These are phyloP conservation scores for Struthidea cinerea DNA, from an alignment of 2,113 vertebrate species.

Conservation along the genomic window DNA sequence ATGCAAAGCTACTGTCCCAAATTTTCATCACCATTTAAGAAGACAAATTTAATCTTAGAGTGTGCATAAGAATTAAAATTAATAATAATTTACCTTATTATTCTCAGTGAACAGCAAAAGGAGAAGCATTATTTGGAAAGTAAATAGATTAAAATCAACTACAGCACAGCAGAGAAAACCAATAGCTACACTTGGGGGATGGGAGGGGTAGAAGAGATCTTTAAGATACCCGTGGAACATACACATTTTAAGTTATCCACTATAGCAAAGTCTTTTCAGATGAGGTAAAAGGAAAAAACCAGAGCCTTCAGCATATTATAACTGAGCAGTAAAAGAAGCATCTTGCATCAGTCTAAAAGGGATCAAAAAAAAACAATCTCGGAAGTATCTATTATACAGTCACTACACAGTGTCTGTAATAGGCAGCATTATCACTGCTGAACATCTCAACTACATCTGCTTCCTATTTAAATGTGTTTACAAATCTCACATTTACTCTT, in stretches of 20 bases:
- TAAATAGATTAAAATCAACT: neutral
- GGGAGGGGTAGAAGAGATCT: neutral
- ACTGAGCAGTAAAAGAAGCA: neutral
- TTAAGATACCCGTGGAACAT: neutral
- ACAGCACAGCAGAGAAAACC: neutral
- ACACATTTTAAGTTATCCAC: neutral
- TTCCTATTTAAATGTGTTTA: neutral
- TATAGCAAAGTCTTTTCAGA: neutral
- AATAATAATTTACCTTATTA: neutral
- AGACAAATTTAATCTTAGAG: neutral
- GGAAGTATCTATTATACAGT: neutral
- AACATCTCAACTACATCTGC: neutral
- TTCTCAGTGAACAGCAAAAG: neutral
- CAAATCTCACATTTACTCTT: neutral
- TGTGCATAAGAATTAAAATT: neutral
- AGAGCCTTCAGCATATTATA: neutral
- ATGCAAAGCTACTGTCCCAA: neutral
- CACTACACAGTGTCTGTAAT: neutral
- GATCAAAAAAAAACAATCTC: neutral
- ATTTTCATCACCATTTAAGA: neutral
- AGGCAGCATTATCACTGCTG: neutral
- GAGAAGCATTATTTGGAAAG: neutral
- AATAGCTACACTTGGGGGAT: fast-evolving
- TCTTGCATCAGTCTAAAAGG: neutral
- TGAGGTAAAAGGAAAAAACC: neutral